Evolutionary conservation across 2,113 vertebrate genomes (phyloP), one percentile per base, ranked within the genome.

Genomic region (Percopsis transmontana): DNA sequence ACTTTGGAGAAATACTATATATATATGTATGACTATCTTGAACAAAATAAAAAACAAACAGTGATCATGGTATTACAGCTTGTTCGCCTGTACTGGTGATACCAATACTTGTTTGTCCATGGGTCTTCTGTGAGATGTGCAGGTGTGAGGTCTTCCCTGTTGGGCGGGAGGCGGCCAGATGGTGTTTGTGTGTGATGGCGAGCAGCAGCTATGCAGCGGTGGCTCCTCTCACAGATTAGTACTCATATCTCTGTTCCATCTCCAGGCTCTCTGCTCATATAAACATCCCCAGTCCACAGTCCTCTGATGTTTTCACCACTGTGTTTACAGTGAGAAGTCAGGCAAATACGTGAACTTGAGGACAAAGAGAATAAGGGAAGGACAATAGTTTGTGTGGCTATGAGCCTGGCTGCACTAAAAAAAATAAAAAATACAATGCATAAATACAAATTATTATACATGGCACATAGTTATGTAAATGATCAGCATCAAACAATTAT

Each of bases 321-420:
- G 88, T 91, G 85, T 91, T 89, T 87, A 89, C 85, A 89, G 82
- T 77, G 81, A 88, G 79, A 85, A 87, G 81, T 90, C 89, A 84
- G 78, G 85, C 88, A 88, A 87, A 88, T 84, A 88, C 77, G 56
- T 87, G 80, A 89, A 86, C 85, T 78, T 84, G 58, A 53, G 63
- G 81, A 88, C 87, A 86, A 89, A 90, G 76, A 76, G 76, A 72
- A 58, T 18, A 55, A 15, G 52, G 38, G 66, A 58, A 2, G 48
- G 79, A 83, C 80, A 86, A 86, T 80, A 54, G 74, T 51, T 52
- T 0, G 40, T 66, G 79, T 45, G 57, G 60, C 19, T 10, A 8
- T 66, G 33, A 0, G 14, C 21, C 62, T 63, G 23, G 48, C 15
- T 44, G 48, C 47, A 19, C 3, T 19, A 2, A 50, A 18, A 50